Percentiles rank a stretch among this genome's conserved stretches.
Conservation (phyloP, 2,113 vertebrate species). For the Oreochromis aureus region DNA sequence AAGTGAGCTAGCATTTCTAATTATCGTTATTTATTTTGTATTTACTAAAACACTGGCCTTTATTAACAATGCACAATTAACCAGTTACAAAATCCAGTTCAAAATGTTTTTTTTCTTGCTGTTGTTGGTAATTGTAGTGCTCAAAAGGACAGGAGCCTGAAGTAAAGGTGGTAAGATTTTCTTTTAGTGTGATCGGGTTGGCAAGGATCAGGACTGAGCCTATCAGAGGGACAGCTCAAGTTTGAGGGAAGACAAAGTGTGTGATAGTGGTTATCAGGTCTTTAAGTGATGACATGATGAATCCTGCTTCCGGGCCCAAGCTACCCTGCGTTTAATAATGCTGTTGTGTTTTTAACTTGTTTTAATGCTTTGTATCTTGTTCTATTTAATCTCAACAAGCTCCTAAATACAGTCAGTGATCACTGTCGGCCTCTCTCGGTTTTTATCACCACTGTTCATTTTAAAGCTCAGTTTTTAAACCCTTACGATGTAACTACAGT, state of each 20-base stretch:
- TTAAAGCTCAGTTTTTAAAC: too few species aligned
- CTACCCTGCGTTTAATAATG: background rate
- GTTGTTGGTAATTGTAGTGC: background rate
- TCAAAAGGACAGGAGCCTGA: background rate
- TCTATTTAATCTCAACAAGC: too few species aligned
- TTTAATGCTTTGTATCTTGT: fast-evolving
- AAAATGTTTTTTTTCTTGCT: background rate
- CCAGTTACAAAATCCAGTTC: background rate
- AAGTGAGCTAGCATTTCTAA: background rate
- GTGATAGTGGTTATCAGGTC: fast-evolving
- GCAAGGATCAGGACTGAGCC: background rate
- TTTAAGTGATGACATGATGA: background rate
- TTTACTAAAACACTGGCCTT: background rate
- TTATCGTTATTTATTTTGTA: background rate
- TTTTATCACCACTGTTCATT: too few species aligned
- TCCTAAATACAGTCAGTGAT: too few species aligned
- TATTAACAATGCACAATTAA: background rate
- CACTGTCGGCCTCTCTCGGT: too few species aligned
- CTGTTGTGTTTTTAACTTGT: background rate
- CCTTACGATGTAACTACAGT: too few species aligned
- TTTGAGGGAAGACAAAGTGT: background rate
- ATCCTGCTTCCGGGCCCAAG: background rate
- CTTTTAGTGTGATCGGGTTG: background rate
- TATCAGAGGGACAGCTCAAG: background rate
- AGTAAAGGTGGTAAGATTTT: background rate